Conservation (phyloP, 2,888 invertebrate species). For the Aphrophora alni region DNA sequence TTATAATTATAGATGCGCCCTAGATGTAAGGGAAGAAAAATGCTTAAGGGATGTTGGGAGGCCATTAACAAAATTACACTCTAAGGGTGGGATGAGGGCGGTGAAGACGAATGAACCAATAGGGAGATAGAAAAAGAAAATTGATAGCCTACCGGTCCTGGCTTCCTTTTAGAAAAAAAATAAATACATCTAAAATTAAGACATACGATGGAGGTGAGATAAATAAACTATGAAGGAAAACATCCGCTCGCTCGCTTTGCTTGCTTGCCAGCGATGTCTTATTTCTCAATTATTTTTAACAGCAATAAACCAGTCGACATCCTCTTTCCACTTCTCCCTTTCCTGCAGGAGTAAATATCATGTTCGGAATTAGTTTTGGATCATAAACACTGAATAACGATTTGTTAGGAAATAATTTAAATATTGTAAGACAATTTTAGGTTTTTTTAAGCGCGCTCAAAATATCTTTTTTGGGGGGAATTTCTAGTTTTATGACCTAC, state of each 20-base stretch:
- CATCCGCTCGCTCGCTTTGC: neutral
- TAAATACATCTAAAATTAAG: conserved; percentile 33
- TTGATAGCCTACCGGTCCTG: conserved; percentile 37
- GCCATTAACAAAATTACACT: conserved; percentile 42
- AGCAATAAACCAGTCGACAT: neutral
- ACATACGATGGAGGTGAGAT: conserved; percentile 25
- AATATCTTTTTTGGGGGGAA: too few species aligned
- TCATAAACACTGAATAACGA: neutral
- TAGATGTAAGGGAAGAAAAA: conserved; percentile 42
- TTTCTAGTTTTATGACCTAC: too few species aligned
- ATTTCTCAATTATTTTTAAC: conserved; percentile 9
- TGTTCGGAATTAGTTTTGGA: neutral
- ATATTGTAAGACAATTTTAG: neutral
- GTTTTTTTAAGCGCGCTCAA: too few species aligned
- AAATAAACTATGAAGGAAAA: conserved; percentile 26
- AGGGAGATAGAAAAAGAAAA: conserved; percentile 38
- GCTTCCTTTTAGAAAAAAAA: conserved; percentile 27
- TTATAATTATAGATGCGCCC: conserved; percentile 31
- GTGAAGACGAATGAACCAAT: conserved; percentile 35
- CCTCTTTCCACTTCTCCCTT: neutral
- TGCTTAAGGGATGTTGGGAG: conserved; percentile 34
- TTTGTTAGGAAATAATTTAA: neutral
- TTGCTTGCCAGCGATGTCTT: neutral
- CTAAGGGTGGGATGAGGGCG: conserved; percentile 3
- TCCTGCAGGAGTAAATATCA: neutral